Evolutionary conservation across 2,888 invertebrate species (phyloP).

Genomic region (Lepetodrilus schrolli): DNA sequence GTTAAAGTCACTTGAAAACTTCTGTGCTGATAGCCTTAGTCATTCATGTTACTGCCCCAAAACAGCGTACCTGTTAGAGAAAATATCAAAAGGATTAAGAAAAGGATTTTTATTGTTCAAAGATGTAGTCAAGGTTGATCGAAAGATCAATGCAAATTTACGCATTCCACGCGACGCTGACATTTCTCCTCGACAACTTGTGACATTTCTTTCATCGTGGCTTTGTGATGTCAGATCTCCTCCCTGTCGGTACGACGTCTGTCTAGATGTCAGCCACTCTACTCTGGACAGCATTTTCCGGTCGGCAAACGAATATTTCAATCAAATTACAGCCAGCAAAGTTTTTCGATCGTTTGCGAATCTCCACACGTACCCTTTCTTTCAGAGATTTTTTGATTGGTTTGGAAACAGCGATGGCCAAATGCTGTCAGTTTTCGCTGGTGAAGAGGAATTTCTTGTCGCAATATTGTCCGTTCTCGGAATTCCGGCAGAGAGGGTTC

Average conservation of each 20-base stretch:
- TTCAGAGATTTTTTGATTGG: neutral
- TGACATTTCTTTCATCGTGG: conserved; percentile 5
- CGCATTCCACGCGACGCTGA: neutral
- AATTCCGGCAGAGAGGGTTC: neutral
- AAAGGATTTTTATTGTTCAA: conserved; percentile 36
- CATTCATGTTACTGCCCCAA: conserved; percentile 16
- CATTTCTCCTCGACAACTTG: conserved; percentile 10
- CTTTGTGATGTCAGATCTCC: conserved; percentile 2
- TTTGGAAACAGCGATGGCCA: neutral
- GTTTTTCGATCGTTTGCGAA: conserved; percentile 25
- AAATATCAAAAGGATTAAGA: conserved; percentile 32
- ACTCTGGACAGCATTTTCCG: conserved; percentile 29
- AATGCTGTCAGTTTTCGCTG: neutral
- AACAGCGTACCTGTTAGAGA: conserved; percentile 21
- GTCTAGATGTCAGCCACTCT: neutral
- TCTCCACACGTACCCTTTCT: conserved; percentile 21
- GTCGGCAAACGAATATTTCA: conserved; percentile 20
- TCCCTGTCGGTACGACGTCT: neutral
- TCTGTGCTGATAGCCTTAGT: conserved; percentile 31
- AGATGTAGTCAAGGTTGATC: neutral
- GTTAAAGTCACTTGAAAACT: conserved; percentile 42
- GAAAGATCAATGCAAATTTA: neutral
- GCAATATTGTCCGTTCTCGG: conserved; percentile 16
- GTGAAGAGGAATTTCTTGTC: neutral
- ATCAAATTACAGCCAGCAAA: conserved; percentile 7